These are phyloP conservation scores for Rhabdomys dilectus DNA, from an alignment of 2,113 vertebrate genomes.

Conservation along the genomic window DNA sequence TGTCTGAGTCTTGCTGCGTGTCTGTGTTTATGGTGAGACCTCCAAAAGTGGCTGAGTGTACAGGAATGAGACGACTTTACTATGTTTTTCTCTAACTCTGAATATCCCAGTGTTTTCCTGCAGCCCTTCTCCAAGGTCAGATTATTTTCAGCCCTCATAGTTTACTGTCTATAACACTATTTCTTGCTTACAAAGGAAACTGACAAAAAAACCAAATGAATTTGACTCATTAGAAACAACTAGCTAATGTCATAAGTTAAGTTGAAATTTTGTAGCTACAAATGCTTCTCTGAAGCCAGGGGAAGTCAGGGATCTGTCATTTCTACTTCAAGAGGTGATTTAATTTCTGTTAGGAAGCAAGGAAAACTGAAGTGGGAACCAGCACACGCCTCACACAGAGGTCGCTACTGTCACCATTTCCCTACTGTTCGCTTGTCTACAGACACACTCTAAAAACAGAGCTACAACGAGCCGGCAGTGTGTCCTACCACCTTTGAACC, in stretches of 20 bases:
- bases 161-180: slow-evolving; percentile 4
- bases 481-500: background rate
- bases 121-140: background rate
- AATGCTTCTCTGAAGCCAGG: slow-evolving; percentile 44
- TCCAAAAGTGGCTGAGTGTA: background rate
- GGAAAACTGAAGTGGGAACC: slow-evolving; percentile 47
- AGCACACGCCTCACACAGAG: background rate
- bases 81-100: background rate
- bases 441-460: background rate
- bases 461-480: background rate
- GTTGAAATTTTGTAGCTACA: slow-evolving; percentile 16
- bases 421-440: background rate
- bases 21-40: background rate
- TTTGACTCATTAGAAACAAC: slow-evolving; percentile 44
- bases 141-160: slow-evolving; percentile 34
- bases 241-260: background rate
- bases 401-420: background rate
- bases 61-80: background rate
- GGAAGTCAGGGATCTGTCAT: slow-evolving; percentile 26
- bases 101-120: background rate
- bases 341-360: slow-evolving; percentile 42
- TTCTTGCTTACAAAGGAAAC: slow-evolving; percentile 34
- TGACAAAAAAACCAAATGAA: background rate
- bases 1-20: background rate
- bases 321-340: background rate